A percentile compares a stretch with the other conserved stretches of the same genome.
Evolutionary conservation across 2,888 invertebrate genomes (phyloP).

Genomic region (Imbricaverruca yamaguchii): DNA sequence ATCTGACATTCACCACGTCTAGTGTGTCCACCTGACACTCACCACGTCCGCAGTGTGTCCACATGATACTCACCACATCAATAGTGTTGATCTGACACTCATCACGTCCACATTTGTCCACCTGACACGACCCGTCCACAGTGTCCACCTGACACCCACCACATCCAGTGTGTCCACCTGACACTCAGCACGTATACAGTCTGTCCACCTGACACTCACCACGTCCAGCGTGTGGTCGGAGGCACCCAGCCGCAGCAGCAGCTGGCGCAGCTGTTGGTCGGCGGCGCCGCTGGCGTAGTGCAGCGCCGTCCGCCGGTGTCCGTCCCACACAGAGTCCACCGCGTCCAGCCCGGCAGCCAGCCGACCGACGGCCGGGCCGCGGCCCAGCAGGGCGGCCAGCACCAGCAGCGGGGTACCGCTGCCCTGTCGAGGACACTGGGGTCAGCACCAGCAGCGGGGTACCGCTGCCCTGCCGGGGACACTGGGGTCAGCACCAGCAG

Average conservation of each 20-base stretch:
- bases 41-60: too few species aligned
- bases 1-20: too few species aligned
- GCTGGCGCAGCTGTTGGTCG: neutral
- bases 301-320: slow-evolving; percentile 33
- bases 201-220: slow-evolving; percentile 25
- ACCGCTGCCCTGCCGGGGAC: neutral
- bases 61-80: too few species aligned
- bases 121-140: too few species aligned
- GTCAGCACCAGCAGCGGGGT: slow-evolving; percentile 32
- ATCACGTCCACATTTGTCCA: too few species aligned
- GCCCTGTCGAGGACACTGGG: slow-evolving; percentile 26
- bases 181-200: too few species aligned
- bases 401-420: slow-evolving; percentile 31
- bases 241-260: slow-evolving; percentile 31
- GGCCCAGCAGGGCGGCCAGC: slow-evolving; percentile 25
- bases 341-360: neutral
- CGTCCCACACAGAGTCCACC: slow-evolving; percentile 30
- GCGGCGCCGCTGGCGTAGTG: slow-evolving; percentile 33
- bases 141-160: too few species aligned
- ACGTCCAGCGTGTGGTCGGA: slow-evolving; percentile 35
- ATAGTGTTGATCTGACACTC: too few species aligned
- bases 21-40: too few species aligned
- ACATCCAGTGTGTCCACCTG: too few species aligned
- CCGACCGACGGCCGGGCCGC: neutral
- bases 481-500: neutral